phyloP scores from a whole-genome alignment of 1,140 invertebrate species.

The Drosophila arizonae region DNA sequence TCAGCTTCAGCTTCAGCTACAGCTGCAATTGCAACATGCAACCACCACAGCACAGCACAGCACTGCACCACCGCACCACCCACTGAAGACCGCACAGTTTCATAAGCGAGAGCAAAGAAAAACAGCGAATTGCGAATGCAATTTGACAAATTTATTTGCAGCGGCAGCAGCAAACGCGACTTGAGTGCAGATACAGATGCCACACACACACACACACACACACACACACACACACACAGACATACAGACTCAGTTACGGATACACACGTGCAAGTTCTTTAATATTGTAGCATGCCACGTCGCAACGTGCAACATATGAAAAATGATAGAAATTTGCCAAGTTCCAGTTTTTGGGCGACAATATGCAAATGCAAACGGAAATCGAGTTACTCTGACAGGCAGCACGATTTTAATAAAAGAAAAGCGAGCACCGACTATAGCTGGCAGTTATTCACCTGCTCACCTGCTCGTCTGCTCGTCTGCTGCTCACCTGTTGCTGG shows the following conservation, averaged over 20 bases:
- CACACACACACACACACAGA: too few relatives aligned
- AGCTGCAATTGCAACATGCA: neutral
- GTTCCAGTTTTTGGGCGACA: slow-evolving; percentile 28
- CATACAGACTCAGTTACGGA: neutral
- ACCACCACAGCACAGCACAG: neutral
- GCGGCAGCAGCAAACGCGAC: slow-evolving; percentile 46
- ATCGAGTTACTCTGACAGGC: slow-evolving; percentile 57
- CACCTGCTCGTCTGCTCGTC: slow-evolving; percentile 40
- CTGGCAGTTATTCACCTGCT: slow-evolving; percentile 2
- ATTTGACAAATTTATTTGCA: slow-evolving; percentile 78
- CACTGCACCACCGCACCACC: neutral
- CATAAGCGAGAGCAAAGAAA: slow-evolving; percentile 37
- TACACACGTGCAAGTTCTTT: slow-evolving; percentile 37
- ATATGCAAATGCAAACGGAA: slow-evolving; percentile 41
- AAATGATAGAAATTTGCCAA: slow-evolving; percentile 52
- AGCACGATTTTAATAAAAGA: slow-evolving; percentile 76
- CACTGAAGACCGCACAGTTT: neutral
- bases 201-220: too few relatives aligned
- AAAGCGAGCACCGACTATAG: slow-evolving; percentile 5
- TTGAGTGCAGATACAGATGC: slow-evolving; percentile 53
- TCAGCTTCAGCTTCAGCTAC: slow-evolving; percentile 18
- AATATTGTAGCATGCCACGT: slow-evolving; percentile 38
- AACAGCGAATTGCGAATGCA: slow-evolving; percentile 61
- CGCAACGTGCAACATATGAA: slow-evolving; percentile 31
- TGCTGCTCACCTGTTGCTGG: slow-evolving; percentile 56